These are phyloP conservation scores for Accipiter cooperii DNA, from an alignment of 2,113 vertebrate species.

Conservation along the genomic window DNA sequence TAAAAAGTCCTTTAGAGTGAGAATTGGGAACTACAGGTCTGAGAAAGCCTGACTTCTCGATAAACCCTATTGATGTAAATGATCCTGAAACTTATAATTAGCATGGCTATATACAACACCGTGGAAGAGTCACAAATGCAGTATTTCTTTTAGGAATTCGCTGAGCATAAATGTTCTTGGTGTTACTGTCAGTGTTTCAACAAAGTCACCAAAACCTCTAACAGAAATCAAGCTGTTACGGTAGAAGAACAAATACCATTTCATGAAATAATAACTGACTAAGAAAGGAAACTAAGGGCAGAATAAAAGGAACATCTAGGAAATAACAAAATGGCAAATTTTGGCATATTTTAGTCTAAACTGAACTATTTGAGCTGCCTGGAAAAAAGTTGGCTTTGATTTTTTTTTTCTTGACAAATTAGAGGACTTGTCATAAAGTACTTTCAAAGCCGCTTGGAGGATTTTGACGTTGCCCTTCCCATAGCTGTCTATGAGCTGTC, in stretches of 20 bases:
- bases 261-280: background rate
- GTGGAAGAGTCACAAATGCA: accelerated
- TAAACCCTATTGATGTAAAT: background rate
- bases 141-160: background rate
- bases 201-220: background rate
- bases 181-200: background rate
- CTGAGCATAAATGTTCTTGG: background rate
- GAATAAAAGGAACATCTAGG: background rate
- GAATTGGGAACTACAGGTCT: background rate
- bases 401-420: background rate
- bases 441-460: background rate
- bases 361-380: background rate
- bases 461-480: background rate
- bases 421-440: background rate
- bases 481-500: background rate
- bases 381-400: background rate
- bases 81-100: background rate
- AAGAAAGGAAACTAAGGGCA: background rate
- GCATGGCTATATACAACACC: background rate
- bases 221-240: background rate
- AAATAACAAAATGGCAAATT: background rate
- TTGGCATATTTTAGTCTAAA: background rate
- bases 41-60: background rate
- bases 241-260: background rate
- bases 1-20: background rate